Conservation (phyloP, 2,113 vertebrate genomes). For the Ammodramus savannarum region DNA sequence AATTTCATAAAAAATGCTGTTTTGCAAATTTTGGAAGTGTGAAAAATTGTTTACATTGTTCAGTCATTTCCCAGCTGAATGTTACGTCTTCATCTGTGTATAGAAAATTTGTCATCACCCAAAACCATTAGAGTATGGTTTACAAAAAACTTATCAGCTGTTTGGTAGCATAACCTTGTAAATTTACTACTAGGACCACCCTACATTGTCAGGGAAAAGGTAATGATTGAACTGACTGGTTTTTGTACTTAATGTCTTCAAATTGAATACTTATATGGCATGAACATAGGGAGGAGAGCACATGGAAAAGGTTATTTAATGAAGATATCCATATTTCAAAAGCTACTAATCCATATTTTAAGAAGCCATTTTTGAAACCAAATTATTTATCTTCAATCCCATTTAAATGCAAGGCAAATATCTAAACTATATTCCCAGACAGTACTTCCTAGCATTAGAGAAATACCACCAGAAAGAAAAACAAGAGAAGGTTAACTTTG, state of each 20-base stretch:
- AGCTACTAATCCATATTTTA: not conserved
- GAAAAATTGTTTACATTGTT: not conserved
- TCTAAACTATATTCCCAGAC: not conserved
- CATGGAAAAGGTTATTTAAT: not conserved
- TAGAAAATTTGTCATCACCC: not conserved
- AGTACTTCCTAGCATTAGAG: not conserved
- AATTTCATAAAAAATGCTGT: not conserved
- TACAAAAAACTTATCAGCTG: not conserved
- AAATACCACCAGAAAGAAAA: not conserved
- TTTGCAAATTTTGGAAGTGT: not conserved
- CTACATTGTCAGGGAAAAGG: not conserved
- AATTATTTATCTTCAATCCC: not conserved
- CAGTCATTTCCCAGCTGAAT: not conserved
- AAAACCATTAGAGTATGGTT: not conserved
- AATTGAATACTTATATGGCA: not conserved
- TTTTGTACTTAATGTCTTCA: not conserved
- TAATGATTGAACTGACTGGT: not conserved
- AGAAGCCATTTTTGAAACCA: not conserved
- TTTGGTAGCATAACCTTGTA: not conserved
- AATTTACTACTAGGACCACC: not conserved
- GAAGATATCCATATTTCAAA: not conserved
- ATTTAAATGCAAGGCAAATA: not conserved
- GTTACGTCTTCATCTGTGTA: not conserved
- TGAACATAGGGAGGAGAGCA: not conserved
- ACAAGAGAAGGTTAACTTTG: not conserved